Evolutionary conservation across 2,888 invertebrate genomes (phyloP).

Genomic region (Cryptocephalus moraei): DNA sequence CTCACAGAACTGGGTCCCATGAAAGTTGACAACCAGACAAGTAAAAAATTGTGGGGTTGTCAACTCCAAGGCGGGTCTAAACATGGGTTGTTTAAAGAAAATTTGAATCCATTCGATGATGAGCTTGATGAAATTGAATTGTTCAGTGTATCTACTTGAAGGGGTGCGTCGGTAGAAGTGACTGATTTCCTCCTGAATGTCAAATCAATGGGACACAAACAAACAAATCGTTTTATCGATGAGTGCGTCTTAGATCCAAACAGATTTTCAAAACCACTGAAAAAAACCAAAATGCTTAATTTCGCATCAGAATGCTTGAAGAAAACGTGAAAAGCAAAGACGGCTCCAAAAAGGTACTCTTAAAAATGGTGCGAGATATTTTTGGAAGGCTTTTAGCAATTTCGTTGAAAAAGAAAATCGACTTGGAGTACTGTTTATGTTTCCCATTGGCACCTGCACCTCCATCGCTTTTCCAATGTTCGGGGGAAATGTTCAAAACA

Average conservation of each 20-base stretch:
- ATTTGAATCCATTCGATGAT: slow-evolving; percentile 21
- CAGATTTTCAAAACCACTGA: slow-evolving; percentile 10
- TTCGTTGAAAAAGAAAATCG: background rate
- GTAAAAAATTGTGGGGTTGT: too few relatives aligned
- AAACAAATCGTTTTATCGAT: slow-evolving; percentile 11
- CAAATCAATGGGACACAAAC: slow-evolving; percentile 7
- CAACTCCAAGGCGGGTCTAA: too few relatives aligned
- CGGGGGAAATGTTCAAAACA: background rate
- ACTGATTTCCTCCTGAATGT: slow-evolving; percentile 17
- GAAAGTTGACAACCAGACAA: too few relatives aligned
- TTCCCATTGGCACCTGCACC: background rate
- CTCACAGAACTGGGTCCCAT: too few relatives aligned
- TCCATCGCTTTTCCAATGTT: background rate
- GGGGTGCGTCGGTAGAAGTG: slow-evolving; percentile 23
- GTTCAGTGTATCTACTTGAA: slow-evolving; percentile 26
- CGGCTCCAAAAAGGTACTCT: background rate
- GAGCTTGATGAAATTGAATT: slow-evolving; percentile 15
- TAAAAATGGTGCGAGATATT: background rate
- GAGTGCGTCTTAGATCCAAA: slow-evolving; percentile 7
- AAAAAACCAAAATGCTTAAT: slow-evolving; percentile 19
- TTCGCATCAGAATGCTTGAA: slow-evolving; percentile 10
- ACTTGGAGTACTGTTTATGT: background rate
- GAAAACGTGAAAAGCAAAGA: slow-evolving; percentile 3
- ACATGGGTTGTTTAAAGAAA: too few relatives aligned
- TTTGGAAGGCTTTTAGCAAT: background rate